Conservation (phyloP, 2,888 invertebrate species). For the Isotomurus palustris region DNA sequence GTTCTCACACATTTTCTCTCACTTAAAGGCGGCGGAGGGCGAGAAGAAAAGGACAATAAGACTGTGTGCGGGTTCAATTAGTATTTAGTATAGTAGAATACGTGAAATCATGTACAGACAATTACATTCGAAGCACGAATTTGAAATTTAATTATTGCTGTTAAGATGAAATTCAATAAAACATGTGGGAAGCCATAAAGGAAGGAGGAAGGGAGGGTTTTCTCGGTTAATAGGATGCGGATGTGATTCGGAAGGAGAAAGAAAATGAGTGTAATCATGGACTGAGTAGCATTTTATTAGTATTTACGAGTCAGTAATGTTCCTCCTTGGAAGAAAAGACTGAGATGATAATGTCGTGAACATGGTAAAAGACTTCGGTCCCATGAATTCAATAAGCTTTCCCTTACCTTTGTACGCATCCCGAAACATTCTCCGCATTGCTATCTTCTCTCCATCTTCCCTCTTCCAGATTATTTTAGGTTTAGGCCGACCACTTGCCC, state of each 20-base stretch:
- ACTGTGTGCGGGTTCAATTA: no score
- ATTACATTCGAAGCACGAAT: not conserved
- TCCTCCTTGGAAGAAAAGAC: not conserved
- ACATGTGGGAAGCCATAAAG: not conserved
- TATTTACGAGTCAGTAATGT: conserved; percentile 16
- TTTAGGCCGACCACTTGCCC: conserved; percentile 27
- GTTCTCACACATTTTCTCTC: no score
- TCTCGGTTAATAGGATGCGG: not conserved
- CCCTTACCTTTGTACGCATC: conserved; percentile 53
- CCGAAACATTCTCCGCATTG: conserved; percentile 51
- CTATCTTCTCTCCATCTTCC: conserved; percentile 57
- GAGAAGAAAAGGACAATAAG: no score
- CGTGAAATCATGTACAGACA: no score
- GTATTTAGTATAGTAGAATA: no score
- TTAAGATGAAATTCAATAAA: conserved; percentile 6
- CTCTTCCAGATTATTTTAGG: conserved; percentile 53
- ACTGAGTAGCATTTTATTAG: conserved; percentile 18
- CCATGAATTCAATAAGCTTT: conserved; percentile 1
- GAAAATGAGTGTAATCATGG: conserved; percentile 14
- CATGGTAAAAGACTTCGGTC: no score
- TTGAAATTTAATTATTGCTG: conserved; percentile 7
- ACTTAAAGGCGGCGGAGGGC: no score
- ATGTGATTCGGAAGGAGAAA: conserved; percentile 6
- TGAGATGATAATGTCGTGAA: conserved; percentile 1
- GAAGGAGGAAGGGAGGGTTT: not conserved